Evolutionary conservation across 64 coral and sea anemone genomes (phyloP).

Genomic region (Dendrophyllia cribrosa): DNA sequence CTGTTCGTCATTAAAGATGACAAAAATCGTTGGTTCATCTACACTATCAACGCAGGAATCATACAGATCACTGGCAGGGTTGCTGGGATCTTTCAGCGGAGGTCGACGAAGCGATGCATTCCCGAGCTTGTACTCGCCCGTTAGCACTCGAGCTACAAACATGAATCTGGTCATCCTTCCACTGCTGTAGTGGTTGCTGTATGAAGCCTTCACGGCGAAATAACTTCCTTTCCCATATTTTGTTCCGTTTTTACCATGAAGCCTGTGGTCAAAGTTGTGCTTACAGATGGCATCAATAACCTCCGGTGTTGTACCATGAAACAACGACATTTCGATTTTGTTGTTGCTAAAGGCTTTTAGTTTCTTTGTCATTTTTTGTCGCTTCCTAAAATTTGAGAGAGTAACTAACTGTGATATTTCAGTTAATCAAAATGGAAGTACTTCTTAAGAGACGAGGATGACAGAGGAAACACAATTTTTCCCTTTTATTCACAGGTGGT

Average conservation of each 20-base stretch:
- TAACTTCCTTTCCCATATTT: conserved; percentile 72
- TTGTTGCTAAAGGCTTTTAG: not conserved
- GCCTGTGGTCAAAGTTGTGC: conserved; percentile 65
- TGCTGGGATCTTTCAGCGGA: conserved; percentile 10
- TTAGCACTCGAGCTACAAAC: conserved; percentile 70
- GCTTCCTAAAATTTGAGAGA: not conserved
- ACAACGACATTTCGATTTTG: conserved; percentile 57
- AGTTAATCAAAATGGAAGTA: too few relatives aligned
- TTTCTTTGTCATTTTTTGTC: not conserved
- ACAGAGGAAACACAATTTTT: too few relatives aligned
- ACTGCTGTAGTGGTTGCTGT: conserved; percentile 55
- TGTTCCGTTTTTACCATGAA: conserved; percentile 37
- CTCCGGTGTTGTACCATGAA: conserved; percentile 42
- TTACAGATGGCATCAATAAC: conserved; percentile 44
- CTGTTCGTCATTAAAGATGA: conserved; percentile 70
- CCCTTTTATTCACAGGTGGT: too few relatives aligned
- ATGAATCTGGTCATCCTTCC: conserved; percentile 21
- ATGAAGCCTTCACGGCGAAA: conserved; percentile 62
- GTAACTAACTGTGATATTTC: too few relatives aligned
- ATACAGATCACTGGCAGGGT: conserved; percentile 32
- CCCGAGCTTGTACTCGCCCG: conserved; percentile 57
- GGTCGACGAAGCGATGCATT: conserved; percentile 19
- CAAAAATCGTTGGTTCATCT: conserved; percentile 59
- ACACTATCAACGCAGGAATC: conserved; percentile 82
- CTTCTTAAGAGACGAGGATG: too few relatives aligned